Conservation (phyloP, 2,797 vertebrate species). For the Synaphobranchus kaupii region DNA sequence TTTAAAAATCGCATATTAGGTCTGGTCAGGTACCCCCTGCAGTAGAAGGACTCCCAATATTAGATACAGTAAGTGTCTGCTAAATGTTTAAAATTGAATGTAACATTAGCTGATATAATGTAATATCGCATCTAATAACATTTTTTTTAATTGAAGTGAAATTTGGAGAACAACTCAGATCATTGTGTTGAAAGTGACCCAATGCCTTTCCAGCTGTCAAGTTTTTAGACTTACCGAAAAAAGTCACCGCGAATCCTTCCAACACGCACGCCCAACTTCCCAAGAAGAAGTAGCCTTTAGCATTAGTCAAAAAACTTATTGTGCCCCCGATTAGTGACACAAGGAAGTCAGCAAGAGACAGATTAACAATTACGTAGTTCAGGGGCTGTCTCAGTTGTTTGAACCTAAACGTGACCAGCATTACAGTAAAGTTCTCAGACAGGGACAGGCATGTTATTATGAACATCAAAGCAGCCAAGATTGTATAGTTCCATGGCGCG, state of each 20-base stretch:
- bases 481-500: constrained; percentile 84
- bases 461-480: constrained; percentile 84
- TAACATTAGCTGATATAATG: not conserved
- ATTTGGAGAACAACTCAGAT: not conserved
- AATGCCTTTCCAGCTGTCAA: not conserved
- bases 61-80: no score
- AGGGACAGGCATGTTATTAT: constrained; percentile 82
- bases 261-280: constrained; percentile 85
- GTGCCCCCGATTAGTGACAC: constrained; percentile 83
- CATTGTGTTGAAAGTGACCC: not conserved
- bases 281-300: constrained; percentile 86
- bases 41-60: no score
- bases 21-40: no score
- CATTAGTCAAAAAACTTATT: constrained; percentile 85
- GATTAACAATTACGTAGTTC: constrained; percentile 88
- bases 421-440: constrained; percentile 85
- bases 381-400: constrained; percentile 85
- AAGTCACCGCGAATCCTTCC: constrained; percentile 92
- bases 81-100: not conserved
- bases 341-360: constrained; percentile 88
- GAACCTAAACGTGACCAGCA: constrained; percentile 84
- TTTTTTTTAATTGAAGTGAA: not conserved
- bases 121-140: not conserved
- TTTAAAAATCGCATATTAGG: no score
- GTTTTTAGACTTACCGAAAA: constrained; percentile 80